These are phyloP conservation scores for Drosophila persimilis DNA, from an alignment of 1,140 invertebrate species.

Conservation along the genomic window DNA sequence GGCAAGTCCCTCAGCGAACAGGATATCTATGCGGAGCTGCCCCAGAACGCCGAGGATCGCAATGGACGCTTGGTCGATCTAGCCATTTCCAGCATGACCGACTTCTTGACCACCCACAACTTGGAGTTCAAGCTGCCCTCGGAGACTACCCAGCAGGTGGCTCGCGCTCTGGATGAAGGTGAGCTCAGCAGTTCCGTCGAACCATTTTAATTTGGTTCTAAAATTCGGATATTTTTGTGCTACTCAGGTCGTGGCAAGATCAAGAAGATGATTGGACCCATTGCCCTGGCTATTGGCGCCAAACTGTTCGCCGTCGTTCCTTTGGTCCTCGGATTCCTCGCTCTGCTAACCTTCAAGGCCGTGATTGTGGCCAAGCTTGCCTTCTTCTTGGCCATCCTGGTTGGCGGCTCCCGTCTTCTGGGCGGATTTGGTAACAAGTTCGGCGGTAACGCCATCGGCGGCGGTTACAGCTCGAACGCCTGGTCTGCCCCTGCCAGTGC, in stretches of 20 bases:
- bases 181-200: not conserved
- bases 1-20: slow-evolving; percentile 84
- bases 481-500: slow-evolving; percentile 71
- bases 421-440: slow-evolving; percentile 83
- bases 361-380: slow-evolving; percentile 90
- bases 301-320: slow-evolving; percentile 88
- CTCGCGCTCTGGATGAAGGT: slow-evolving; percentile 87
- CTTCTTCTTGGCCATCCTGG: slow-evolving; percentile 87
- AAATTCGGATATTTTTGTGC: not conserved
- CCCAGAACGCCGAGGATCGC: slow-evolving; percentile 84
- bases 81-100: slow-evolving; percentile 84
- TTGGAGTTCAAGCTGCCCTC: slow-evolving; percentile 86
- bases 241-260: slow-evolving; percentile 87
- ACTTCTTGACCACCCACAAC: slow-evolving; percentile 86
- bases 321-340: slow-evolving; percentile 87
- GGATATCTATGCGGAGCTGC: slow-evolving; percentile 85
- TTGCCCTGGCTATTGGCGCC: slow-evolving; percentile 87
- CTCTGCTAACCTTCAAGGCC: slow-evolving; percentile 89
- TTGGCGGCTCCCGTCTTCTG: slow-evolving; percentile 88
- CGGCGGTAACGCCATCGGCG: slow-evolving; percentile 50
- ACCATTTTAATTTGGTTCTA: not conserved
- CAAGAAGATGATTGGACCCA: slow-evolving; percentile 88
- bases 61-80: slow-evolving; percentile 84
- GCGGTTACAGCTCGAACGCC: slow-evolving; percentile 73
- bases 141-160: slow-evolving; percentile 84